Percentiles rank a stretch among this genome's conserved stretches.
Evolutionary conservation across 2,888 invertebrate species (phyloP).

Genomic region (Odontothrips loti): DNA sequence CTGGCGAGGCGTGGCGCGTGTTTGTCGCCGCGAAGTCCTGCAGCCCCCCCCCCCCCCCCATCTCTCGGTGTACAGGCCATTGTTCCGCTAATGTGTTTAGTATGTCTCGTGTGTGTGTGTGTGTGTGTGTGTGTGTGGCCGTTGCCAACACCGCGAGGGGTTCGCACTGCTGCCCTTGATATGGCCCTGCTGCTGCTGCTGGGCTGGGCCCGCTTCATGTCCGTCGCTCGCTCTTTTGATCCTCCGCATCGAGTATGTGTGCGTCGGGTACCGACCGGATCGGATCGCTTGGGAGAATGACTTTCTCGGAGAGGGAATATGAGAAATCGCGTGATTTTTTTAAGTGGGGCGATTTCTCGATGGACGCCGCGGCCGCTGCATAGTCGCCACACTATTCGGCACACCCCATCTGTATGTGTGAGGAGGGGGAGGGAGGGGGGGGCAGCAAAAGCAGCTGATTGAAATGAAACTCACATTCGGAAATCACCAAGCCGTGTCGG

Average conservation of each 20-base stretch:
- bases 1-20: background rate
- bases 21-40: background rate
- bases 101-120: background rate
- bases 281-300: too few species aligned
- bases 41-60: background rate
- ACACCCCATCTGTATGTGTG: background rate
- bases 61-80: conserved; percentile 7
- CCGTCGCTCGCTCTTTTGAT: too few species aligned
- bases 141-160: background rate
- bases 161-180: background rate
- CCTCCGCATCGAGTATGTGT: too few species aligned
- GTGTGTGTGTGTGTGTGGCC: too few species aligned
- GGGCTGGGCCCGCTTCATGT: too few species aligned
- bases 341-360: background rate
- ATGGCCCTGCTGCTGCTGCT: too few species aligned
- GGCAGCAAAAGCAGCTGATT: background rate
- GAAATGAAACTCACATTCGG: conserved; percentile 23
- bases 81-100: conserved; percentile 26
- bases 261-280: too few species aligned
- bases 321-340: background rate
- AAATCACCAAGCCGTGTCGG: conserved; percentile 20
- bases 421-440: background rate
- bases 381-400: background rate
- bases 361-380: background rate
- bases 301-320: too few species aligned